Evolutionary conservation across 1,140 invertebrate genomes (phyloP), one percentile per base, ranked within the genome.

Genomic region (Platorchestia sp.): DNA sequence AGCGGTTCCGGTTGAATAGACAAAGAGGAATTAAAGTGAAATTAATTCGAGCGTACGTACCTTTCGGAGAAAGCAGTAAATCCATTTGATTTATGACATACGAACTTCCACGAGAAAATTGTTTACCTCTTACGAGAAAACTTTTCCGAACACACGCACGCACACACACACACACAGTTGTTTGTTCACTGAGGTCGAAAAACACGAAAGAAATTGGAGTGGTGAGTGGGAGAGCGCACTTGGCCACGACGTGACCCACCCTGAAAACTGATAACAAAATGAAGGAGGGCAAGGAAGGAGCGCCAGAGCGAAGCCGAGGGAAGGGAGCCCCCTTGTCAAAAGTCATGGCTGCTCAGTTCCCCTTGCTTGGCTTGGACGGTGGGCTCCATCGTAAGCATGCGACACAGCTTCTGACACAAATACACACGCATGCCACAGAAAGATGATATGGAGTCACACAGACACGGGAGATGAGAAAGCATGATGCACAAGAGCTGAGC

Each of bases 241-340:
- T 22, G 59, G 59, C 6, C 14, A 75, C 59, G 59, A 75, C 14
- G 59, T 75, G 59, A 75, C 59, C 59, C 59, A 75, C 59, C 59
- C 59, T 75, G 59, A 75, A 75, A 75, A 75, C 59, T 75, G 59
- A 10, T 75, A 75, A 75, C 59, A 75, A 75, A 75, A 75, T 75
- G 59, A 75, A 75, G 59, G 59, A 75, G 59, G 59, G 59, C 27
- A 75, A 75, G 59, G 27, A 75, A 75, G 59, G 59, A 75, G 59
- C 59, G 59, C 14, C 59, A 75, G 59, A 89, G 87, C 27, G 36
- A 36, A 41, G 41, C 36, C 86, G 86, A 86, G 86, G 86, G 87
- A 89, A 89, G 87, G 27, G 87, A 10, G 43, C 41, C 87, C 87
- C 87, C 59, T 44, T 89, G 87, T 89, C 87, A 89, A 89, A 89